Evolutionary conservation across 2,888 invertebrate species (phyloP), one percentile per base, ranked within the genome.

Genomic region (Lithosia quadra): DNA sequence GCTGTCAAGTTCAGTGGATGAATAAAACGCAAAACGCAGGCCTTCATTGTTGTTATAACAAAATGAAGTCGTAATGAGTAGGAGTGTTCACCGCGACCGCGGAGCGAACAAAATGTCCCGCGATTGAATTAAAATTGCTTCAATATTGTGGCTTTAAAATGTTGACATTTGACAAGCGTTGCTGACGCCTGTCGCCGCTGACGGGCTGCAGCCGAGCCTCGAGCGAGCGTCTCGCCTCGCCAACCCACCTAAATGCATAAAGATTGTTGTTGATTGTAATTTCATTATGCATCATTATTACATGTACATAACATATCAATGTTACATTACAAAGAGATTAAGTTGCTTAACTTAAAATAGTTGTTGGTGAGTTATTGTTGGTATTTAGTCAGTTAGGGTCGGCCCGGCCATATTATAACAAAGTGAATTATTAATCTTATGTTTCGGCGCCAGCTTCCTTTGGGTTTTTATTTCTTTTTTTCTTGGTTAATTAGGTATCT

Each of bases 51-150:
- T 92, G 92, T 92, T 90, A 91, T 87, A 92, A 91, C 89, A 93
- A 94, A 94, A 94, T 94, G 91, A 93, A 94, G 93, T 86, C 90
- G 87, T 93, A 94, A 94, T 94, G 93, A 94, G 94, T 88, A 85
- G 89, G 86, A 87, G 88, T 84, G 68, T 68, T 69, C 61, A 70
- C 68, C 68, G 71, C 80, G 79, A 72, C 68, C 82, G 81, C 77
- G 76, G 76, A 69, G 86, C 84, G 84, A 86, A 84, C 84, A 83
- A 85, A 92, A 91, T 90, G 91, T 90, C 87, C 88, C 85, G 78
- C 84, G 88, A 92, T 93, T 93, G 91, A 94, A 94, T 93, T 92
- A 92, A 94, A 94, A 91, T 92, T 91, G 86, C 90, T 88, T 88
- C 88, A 90, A 91, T 91, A 89, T 88, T 88, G 89, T 88, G 87